Evolutionary conservation across 2,113 vertebrate species (phyloP), one percentile per base, ranked within the genome.

Genomic region (Rhadina sibilatrix): DNA sequence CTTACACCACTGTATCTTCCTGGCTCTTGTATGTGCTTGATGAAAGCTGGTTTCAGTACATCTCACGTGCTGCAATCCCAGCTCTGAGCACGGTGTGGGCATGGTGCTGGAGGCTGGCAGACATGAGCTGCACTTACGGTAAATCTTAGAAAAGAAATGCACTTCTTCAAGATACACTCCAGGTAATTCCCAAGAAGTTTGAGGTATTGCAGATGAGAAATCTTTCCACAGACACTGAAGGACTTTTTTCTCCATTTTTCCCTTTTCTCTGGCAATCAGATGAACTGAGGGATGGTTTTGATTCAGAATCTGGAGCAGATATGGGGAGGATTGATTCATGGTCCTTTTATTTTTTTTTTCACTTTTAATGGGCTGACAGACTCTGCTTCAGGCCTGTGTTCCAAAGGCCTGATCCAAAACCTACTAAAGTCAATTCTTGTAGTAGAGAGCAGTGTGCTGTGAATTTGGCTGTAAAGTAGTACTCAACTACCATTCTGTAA

Each of bases 221-320:
- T 83, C 79, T 96, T 94, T 86, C 56, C 71, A 88, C 21, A 77
- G 61, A 90, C 54, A 76, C 14, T 78, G 61, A 81, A 75, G 33
- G 42, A 52, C 8, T 18, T 52, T 77, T 65, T 63, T 37, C 31
- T 60, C 38, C 8, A 63, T 87, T 90, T 93, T 90, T 56, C 24
- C 37, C 40, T 78, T 87, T 94, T 78, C 49, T 83, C 85, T 96
- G 94, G 94, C 92, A 96, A 83, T 90, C 64, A 68, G 79, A 94
- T 53, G 70, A 95, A 83, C 68, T 0, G 5, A 77, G 68, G 94
- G 52, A 96, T 97, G 96, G 95, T 96, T 97, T 97, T 96, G 92
- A 96, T 97, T 97, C 83, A 86, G 85, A 94, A 90, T 97, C 88
- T 97, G 96, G 94, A 97, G 87, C 88, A 96, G 95, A 97, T 93